Percentiles rank a stretch among this genome's conserved stretches.
phyloP scores from a whole-genome alignment of 2,797 vertebrate genomes.

The Mus spretus region DNA sequence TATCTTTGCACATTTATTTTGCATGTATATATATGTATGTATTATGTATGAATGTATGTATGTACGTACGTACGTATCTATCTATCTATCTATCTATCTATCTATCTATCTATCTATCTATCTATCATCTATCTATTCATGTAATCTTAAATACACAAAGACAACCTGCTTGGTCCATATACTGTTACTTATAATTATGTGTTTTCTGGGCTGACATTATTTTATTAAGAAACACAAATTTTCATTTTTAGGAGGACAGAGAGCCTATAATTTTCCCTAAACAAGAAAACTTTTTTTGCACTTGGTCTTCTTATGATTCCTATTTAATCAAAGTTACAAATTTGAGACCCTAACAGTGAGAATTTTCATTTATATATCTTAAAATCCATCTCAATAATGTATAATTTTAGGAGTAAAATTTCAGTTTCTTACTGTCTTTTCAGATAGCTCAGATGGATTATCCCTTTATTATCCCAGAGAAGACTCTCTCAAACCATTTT shows the following conservation, averaged over 20 bases:
- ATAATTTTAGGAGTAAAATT: constrained; percentile 18
- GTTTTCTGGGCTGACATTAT: neutral
- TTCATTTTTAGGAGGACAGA: neutral
- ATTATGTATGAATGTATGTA: no score
- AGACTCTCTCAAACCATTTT: neutral
- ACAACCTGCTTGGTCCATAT: neutral
- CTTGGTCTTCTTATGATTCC: neutral
- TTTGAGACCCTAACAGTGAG: neutral
- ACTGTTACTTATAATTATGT: neutral
- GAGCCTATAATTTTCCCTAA: neutral
- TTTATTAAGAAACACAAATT: neutral
- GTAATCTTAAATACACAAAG: neutral
- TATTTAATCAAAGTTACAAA: constrained; percentile 8
- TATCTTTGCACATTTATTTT: neutral
- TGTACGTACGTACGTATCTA: no score
- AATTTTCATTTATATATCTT: constrained; percentile 6
- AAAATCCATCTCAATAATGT: neutral
- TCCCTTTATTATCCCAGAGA: neutral
- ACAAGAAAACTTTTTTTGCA: neutral
- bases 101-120: no score
- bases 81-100: no score
- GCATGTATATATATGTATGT: no score
- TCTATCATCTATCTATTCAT: neutral
- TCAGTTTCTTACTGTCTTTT: constrained; percentile 3
- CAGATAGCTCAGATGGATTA: neutral